These are phyloP conservation scores for Micoletzkya japonica DNA, from an alignment of 2,888 invertebrate species.

Conservation along the genomic window DNA sequence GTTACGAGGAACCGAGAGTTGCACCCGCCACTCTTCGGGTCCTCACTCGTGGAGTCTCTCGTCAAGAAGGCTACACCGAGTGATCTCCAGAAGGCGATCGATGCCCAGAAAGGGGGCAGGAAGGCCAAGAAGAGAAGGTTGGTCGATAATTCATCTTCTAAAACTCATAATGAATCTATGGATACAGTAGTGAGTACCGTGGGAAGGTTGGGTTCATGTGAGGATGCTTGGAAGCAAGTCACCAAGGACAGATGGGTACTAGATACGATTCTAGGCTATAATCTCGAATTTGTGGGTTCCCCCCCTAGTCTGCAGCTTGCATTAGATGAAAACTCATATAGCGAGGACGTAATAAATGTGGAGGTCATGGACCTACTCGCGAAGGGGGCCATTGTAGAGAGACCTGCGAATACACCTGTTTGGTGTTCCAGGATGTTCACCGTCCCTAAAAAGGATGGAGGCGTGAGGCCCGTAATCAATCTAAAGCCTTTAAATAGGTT, in stretches of 20 bases:
- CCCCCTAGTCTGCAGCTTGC: not conserved
- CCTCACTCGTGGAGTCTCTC: too few relatives aligned
- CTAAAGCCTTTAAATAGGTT: conserved; percentile 11
- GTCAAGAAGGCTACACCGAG: too few relatives aligned
- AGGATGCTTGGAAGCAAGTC: not conserved
- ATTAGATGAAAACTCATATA: not conserved
- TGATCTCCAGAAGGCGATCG: too few relatives aligned
- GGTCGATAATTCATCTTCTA: too few relatives aligned
- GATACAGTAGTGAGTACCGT: too few relatives aligned
- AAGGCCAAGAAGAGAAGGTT: too few relatives aligned
- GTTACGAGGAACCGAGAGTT: too few relatives aligned
- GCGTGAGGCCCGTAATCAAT: conserved; percentile 17
- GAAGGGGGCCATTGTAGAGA: not conserved
- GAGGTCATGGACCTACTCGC: not conserved
- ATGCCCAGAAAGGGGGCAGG: too few relatives aligned
- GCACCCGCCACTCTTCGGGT: too few relatives aligned
- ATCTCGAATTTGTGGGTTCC: not conserved
- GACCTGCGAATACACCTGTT: not conserved
- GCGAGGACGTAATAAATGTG: not conserved
- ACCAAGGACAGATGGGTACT: not conserved
- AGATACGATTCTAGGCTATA: not conserved
- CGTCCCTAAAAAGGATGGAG: conserved; percentile 27
- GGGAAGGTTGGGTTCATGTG: not conserved
- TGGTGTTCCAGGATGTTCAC: conserved; percentile 11
- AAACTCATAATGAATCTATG: too few relatives aligned